These are phyloP conservation scores for Hydropotes inermis DNA, from an alignment of 2,113 vertebrate genomes.

Conservation along the genomic window DNA sequence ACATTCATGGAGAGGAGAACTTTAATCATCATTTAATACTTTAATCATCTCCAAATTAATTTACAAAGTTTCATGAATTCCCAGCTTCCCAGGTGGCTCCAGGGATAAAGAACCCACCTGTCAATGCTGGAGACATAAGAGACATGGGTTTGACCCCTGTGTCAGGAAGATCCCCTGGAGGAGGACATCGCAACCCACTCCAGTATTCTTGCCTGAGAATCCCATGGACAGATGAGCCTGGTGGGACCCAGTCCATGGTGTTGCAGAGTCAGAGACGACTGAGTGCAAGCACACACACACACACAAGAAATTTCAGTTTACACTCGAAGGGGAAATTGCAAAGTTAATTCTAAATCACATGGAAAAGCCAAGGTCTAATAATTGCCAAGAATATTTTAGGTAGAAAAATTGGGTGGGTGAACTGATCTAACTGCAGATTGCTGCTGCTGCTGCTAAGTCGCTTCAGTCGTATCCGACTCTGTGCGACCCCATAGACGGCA, in stretches of 20 bases:
- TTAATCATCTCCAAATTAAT: background rate
- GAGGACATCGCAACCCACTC: background rate
- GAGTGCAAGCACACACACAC: background rate
- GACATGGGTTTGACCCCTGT: background rate
- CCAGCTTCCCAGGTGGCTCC: background rate
- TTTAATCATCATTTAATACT: background rate
- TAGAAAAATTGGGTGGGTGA: background rate
- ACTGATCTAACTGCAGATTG: background rate
- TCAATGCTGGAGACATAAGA: background rate
- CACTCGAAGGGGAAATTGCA: background rate
- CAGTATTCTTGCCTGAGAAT: background rate
- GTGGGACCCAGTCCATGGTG: background rate
- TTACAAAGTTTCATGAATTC: background rate
- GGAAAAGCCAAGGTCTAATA: background rate
- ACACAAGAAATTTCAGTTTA: background rate
- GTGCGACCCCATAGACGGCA: no score
- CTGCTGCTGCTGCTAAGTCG: no score
- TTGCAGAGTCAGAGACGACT: background rate
- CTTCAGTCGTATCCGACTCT: no score
- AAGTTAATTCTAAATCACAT: background rate
- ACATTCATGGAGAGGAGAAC: background rate
- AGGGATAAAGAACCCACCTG: background rate
- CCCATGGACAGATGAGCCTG: background rate
- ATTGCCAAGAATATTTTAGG: background rate
- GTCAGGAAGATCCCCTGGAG: background rate